Base-by-base conservation (phyloP, 2,888 invertebrate genomes). In the Corythucha ciliata region DNA sequence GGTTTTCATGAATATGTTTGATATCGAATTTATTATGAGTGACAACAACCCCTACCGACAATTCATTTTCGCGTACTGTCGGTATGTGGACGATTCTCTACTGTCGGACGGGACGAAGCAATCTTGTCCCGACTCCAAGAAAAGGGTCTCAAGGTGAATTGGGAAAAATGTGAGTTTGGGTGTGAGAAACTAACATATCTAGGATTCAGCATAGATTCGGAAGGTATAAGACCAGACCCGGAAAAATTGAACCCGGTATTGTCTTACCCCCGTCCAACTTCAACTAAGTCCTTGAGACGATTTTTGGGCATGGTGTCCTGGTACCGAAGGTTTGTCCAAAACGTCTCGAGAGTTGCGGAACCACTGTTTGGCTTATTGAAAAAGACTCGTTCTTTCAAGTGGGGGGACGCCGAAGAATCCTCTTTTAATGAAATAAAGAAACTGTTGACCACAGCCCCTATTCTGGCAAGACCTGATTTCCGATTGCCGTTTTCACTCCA, bases 381-480 rank as follows among this genome's bases (percentile, higher is more conserved):
- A n/a, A n/a, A n/a, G n/a, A n/a, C n/a, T n/a, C n/a, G n/a, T n/a
- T n/a, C n/a, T n/a, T n/a, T n/a, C n/a, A n/a, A n/a, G n/a, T n/a
- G n/a, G n/a, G n/a, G n/a, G n/a, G n/a, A n/a, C n/a, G n/a, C n/a
- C n/a, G n/a, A n/a, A n/a, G n/a, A n/a, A n/a, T n/a, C n/a, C n/a
- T n/a, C n/a, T n/a, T n/a, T n/a, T n/a, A n/a, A n/a, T n/a, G n/a
- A n/a, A n/a, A n/a, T n/a, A n/a, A n/a, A n/a, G n/a, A n/a, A n/a
- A n/a, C n/a, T n/a, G n/a, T n/a, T 51, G 16, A 51, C 6, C 16
- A 32, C 22, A n/a, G 48, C 48, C 14, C 48, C 48, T 2, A 29
- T 48, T 24, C 20, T 48, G 7, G 24, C 39, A n/a, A n/a, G n/a
- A n/a, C n/a, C n/a, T n/a, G n/a, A n/a, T n/a, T n/a, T n/a, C n/a